Evolutionary conservation across 2,888 invertebrate genomes (phyloP).

Genomic region (Eupithecia exiguata): DNA sequence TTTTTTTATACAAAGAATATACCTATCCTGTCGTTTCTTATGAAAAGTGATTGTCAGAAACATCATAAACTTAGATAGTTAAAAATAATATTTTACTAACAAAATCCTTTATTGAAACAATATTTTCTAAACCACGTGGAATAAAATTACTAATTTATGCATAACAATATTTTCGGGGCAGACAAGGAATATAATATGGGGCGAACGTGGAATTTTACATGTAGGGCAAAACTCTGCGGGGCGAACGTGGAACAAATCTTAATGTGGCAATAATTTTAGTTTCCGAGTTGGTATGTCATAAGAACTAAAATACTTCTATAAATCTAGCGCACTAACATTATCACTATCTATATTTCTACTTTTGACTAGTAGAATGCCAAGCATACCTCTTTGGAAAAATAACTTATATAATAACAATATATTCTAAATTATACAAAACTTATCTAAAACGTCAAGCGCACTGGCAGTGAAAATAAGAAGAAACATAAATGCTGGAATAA

Average conservation of each 20-base stretch:
- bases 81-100: no score
- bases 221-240: no score
- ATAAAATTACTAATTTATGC: no score
- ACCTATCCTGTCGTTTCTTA: neutral
- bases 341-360: slow-evolving; percentile 29
- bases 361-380: slow-evolving; percentile 36
- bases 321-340: slow-evolving; percentile 26
- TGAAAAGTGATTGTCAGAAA: neutral
- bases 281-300: neutral
- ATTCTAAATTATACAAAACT: neutral
- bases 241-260: no score
- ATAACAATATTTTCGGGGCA: no score
- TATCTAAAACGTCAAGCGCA: neutral
- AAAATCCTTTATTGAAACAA: no score
- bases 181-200: no score
- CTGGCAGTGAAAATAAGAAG: neutral
- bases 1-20: neutral
- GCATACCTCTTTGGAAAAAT: slow-evolving; percentile 30
- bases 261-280: neutral
- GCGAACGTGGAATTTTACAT: no score
- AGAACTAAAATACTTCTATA: slow-evolving; percentile 10
- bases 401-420: neutral
- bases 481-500: neutral
- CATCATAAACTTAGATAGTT: no score
- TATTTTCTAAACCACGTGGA: no score